These are phyloP conservation scores for Homarus americanus DNA, from an alignment of 1,140 invertebrate species.

Conservation along the genomic window DNA sequence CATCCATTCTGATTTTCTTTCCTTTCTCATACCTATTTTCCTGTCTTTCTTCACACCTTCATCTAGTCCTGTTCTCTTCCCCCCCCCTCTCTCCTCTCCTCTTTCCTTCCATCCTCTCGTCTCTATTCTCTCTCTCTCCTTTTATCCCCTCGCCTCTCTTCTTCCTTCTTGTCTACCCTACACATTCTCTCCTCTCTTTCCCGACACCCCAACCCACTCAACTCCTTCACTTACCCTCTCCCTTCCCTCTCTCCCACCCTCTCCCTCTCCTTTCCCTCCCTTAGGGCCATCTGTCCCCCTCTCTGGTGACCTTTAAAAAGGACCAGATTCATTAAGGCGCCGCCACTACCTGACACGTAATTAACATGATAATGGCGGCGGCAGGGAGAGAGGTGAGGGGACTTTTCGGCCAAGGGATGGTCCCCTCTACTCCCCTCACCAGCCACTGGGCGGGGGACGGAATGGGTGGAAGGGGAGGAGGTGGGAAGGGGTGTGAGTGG, in stretches of 20 bases:
- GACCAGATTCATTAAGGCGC: constrained; percentile 37
- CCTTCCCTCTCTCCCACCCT: not conserved
- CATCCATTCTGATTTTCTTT: not conserved
- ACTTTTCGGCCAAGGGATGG: no score
- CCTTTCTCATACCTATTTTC: not conserved
- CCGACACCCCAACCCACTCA: not conserved
- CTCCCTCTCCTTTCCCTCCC: not conserved
- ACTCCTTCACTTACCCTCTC: not conserved
- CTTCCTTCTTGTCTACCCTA: no score
- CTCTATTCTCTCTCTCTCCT: not conserved
- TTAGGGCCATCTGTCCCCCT: no score
- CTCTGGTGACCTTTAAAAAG: not conserved
- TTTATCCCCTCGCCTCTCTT: not conserved
- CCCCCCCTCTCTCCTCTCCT: not conserved
- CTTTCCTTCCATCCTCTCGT: not conserved
- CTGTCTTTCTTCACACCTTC: not conserved
- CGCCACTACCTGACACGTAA: constrained; percentile 45
- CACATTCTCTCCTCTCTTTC: not conserved
- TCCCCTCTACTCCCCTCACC: no score
- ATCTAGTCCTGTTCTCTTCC: not conserved
- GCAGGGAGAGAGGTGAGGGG: not conserved
- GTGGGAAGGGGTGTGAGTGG: no score
- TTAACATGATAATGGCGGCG: constrained; percentile 32
- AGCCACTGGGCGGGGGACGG: no score
- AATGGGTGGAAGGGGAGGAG: no score